phyloP scores from a whole-genome alignment of 2,888 invertebrate genomes.

The Eilema depressum region DNA sequence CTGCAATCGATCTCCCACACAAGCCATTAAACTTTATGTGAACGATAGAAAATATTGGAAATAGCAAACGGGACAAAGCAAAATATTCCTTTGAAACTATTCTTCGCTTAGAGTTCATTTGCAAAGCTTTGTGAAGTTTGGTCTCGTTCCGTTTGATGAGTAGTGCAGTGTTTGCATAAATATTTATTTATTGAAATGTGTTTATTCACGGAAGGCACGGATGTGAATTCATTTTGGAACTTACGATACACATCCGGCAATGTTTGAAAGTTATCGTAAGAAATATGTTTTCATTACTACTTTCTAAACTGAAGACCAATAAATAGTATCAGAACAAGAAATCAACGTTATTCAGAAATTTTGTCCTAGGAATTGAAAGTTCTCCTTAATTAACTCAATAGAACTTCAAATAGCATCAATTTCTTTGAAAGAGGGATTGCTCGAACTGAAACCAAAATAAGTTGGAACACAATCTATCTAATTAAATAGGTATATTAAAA shows the following conservation, averaged over 20 bases:
- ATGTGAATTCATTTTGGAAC: constrained; percentile 18
- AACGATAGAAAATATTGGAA: constrained; percentile 73
- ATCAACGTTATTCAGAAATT: not conserved
- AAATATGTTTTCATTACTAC: not conserved
- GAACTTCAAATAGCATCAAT: not conserved
- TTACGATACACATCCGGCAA: constrained; percentile 2
- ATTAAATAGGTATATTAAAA: not conserved
- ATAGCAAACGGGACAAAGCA: constrained; percentile 70
- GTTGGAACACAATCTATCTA: not conserved
- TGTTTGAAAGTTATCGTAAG: constrained; percentile 10
- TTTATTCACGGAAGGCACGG: constrained; percentile 15
- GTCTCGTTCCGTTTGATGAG: constrained; percentile 53
- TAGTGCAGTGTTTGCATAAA: constrained; percentile 50
- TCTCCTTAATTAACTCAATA: not conserved
- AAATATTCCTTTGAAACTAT: constrained; percentile 76
- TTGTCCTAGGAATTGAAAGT: not conserved
- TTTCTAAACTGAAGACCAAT: not conserved
- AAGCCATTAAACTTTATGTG: constrained; percentile 78
- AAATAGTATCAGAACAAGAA: not conserved
- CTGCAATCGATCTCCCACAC: constrained; percentile 72
- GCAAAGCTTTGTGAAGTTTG: constrained; percentile 60
- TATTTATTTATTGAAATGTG: constrained; percentile 45
- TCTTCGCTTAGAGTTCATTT: constrained; percentile 66
- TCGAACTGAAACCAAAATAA: not conserved
- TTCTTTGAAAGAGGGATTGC: not conserved